Evolutionary conservation across 1,140 invertebrate genomes (phyloP).

Genomic region (Drosophila littoralis): DNA sequence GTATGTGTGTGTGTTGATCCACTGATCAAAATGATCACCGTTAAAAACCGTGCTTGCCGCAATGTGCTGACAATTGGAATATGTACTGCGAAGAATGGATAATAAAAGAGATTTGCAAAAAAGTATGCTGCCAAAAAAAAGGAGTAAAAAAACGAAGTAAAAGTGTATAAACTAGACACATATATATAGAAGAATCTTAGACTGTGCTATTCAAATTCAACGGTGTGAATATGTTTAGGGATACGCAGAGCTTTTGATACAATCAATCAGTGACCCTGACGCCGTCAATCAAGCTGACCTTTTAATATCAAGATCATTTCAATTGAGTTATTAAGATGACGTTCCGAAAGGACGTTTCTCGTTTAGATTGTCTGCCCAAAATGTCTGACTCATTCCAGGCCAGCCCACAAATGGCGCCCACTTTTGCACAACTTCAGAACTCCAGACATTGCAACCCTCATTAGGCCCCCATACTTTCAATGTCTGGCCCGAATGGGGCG

Average conservation of each 20-base stretch:
- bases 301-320: conserved; percentile 50
- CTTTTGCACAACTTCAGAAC: conserved; percentile 62
- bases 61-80: neutral
- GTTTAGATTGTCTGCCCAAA: conserved; percentile 38
- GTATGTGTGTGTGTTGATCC: neutral
- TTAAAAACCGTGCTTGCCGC: neutral
- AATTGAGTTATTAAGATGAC: neutral
- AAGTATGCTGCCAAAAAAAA: neutral
- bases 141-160: neutral
- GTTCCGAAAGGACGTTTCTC: conserved; percentile 16
- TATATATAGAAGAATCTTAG: neutral
- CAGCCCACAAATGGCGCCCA: conserved; percentile 30
- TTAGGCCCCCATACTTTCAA: conserved; percentile 59
- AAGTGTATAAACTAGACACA: neutral
- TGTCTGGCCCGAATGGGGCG: conserved; percentile 39
- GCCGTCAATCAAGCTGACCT: conserved; percentile 40
- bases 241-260: neutral
- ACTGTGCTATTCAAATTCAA: neutral
- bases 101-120: neutral
- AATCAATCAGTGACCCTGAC: neutral
- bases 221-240: too few species aligned
- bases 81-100: neutral
- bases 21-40: conserved; percentile 13
- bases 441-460: conserved; percentile 80
- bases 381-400: conserved; percentile 63